Conservation (phyloP, 1,140 invertebrate genomes). For the Caenorhabditis tropicalis region DNA sequence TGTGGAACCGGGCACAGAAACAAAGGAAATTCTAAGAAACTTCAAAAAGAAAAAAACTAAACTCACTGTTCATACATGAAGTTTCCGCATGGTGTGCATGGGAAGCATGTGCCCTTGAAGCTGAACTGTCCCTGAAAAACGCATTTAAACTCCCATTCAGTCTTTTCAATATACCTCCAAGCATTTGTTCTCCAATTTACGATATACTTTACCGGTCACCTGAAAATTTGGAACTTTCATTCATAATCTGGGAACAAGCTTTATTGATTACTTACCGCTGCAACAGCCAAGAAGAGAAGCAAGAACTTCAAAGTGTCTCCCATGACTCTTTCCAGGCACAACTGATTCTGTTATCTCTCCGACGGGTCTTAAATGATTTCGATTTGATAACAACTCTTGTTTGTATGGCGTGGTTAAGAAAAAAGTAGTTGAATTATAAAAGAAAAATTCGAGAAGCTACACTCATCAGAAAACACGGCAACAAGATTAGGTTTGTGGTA, state of each 20-base stretch:
- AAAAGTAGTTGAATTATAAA: neutral
- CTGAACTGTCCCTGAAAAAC: neutral
- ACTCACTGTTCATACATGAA: conserved; percentile 37
- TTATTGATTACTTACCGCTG: neutral
- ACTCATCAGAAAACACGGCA: neutral
- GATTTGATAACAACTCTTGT: neutral
- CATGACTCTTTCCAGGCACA: neutral
- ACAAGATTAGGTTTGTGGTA: neutral
- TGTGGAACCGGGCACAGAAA: neutral
- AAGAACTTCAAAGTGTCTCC: neutral
- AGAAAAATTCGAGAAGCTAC: neutral
- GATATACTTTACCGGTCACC: neutral
- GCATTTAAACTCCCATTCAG: neutral
- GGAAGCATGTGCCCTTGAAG: neutral
- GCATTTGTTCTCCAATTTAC: neutral
- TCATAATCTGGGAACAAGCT: neutral
- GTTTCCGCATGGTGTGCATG: neutral
- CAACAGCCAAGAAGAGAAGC: neutral
- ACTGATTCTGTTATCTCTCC: neutral
- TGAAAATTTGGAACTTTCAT: neutral
- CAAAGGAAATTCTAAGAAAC: neutral
- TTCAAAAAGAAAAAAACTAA: too few relatives aligned
- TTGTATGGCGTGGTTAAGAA: conserved; percentile 9
- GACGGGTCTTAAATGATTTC: conserved; percentile 17
- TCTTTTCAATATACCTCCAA: neutral